Base-by-base conservation (phyloP, 2,797 vertebrate species). In the Cheirogaleus major region DNA sequence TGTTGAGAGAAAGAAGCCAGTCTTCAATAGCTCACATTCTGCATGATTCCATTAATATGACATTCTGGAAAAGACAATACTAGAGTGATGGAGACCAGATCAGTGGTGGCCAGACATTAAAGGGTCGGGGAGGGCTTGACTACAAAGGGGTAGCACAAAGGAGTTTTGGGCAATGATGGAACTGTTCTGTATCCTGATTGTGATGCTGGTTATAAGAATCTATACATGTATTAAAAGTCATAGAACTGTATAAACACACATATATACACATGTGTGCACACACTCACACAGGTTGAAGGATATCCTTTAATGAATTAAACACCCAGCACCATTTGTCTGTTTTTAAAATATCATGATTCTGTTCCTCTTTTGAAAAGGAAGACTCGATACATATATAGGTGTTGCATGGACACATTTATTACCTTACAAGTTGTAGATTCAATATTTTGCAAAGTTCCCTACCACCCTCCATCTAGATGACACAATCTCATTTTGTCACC, bases 321-420 rank as follows among this genome's bases (percentile, higher is more conserved):
- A 94, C 50, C 13, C 55, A 76, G 69, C 45, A 50, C 3, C 55
- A 63, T 78, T 88, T 72, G 55, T 91, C 73, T 81, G 0, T 72
- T 95, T 72, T 94, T 27, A 59, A 45, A 93, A 91, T 84, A 35
- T 90, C 48, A 80, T 35, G 30, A 93, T 61, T 95, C 93, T 50
- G n/a, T 70, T 96, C 43, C 23, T 82, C 35, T 89, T 81, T 84
- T 57, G 55, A 80, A 70, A 92, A 91, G 59, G 35, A 79, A 94
- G 43, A 80, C 86, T 85, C 48, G 48, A 75, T 35, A 61, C 6
- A 12, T 75, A 88, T 63, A 45, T 9, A 52, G 63, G n/a, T 65
- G 12, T 59, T 83, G 18, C 50, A 65, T 25, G 83, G 70, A 89
- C 43, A 93, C 8, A 57, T 80, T 73, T 80, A 70, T 92, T 38